Evolutionary conservation across 2,113 vertebrate genomes (phyloP).

Genomic region (Xyliphius kryptos): DNA sequence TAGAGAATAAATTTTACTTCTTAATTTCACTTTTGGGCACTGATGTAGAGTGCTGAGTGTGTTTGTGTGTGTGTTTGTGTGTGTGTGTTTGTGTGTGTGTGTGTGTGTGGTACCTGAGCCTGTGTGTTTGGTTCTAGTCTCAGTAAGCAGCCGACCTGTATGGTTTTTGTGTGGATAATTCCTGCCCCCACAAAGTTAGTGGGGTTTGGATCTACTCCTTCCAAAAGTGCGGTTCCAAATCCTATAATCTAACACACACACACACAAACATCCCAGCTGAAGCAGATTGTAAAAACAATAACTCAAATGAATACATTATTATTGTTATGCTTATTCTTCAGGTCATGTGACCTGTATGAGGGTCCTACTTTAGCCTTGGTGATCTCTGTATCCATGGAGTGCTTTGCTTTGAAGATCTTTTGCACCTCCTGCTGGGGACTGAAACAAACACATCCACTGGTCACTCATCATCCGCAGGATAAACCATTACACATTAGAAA

Average conservation of each 20-base stretch:
- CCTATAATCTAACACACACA: constrained; percentile 69
- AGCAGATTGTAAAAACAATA: not conserved
- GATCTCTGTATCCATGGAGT: constrained; percentile 84
- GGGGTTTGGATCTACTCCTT: constrained; percentile 85
- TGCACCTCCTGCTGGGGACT: constrained; percentile 89
- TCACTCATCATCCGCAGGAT: too few relatives aligned
- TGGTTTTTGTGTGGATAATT: constrained; percentile 83
- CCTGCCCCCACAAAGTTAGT: constrained; percentile 89
- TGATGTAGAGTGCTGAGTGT: too few relatives aligned
- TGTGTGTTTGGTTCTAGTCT: constrained; percentile 85
- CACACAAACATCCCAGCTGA: not conserved
- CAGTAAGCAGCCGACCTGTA: constrained; percentile 85
- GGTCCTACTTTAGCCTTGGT: constrained; percentile 85
- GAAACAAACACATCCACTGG: not conserved
- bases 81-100: not conserved
- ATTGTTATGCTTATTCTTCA: too few relatives aligned
- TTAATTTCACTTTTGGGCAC: too few relatives aligned
- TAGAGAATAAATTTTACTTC: too few relatives aligned
- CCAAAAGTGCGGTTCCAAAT: constrained; percentile 80
- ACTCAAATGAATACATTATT: too few relatives aligned
- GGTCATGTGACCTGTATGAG: too few relatives aligned
- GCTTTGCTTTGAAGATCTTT: constrained; percentile 87
- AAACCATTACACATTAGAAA: too few relatives aligned
- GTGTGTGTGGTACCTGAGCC: constrained; percentile 70
- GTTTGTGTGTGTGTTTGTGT: not conserved